These are phyloP conservation scores for Rachycentron canadum DNA, from an alignment of 2,797 vertebrate species.

Conservation along the genomic window DNA sequence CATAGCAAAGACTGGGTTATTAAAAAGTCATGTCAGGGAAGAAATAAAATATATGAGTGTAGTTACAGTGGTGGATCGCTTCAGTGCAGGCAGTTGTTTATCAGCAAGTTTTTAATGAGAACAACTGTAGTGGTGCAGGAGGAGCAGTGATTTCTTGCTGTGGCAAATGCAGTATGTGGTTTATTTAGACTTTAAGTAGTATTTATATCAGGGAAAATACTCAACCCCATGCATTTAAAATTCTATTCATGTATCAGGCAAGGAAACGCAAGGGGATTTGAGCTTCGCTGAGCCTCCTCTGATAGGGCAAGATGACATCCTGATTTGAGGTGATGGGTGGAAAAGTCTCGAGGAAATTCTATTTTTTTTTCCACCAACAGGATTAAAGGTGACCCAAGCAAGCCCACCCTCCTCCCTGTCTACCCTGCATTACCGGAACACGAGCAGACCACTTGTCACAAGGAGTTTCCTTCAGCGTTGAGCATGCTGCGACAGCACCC, in stretches of 20 bases:
- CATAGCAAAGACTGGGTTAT: background rate
- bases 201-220: slow-evolving; percentile 24
- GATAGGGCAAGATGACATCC: slow-evolving; percentile 19
- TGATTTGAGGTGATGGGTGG: slow-evolving; percentile 51
- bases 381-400: slow-evolving; percentile 65
- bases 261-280: background rate
- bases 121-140: slow-evolving; percentile 15
- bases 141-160: background rate
- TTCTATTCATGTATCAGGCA: background rate
- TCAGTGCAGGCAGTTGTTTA: background rate
- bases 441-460: slow-evolving; percentile 74
- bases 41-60: background rate
- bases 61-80: slow-evolving; percentile 10
- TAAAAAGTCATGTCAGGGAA: background rate
- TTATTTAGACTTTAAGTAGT: slow-evolving; percentile 25
- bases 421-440: slow-evolving; percentile 55
- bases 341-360: slow-evolving; percentile 52
- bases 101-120: slow-evolving; percentile 5
- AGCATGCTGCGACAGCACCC: slow-evolving; percentile 49
- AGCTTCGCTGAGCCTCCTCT: slow-evolving; percentile 42
- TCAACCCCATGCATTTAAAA: background rate
- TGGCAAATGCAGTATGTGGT: background rate
- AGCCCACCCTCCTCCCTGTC: slow-evolving; percentile 20
- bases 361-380: slow-evolving; percentile 9
- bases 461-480: slow-evolving; percentile 54